Conservation (phyloP, 2,797 vertebrate genomes). For the Neosilurus hyrtlii region DNA sequence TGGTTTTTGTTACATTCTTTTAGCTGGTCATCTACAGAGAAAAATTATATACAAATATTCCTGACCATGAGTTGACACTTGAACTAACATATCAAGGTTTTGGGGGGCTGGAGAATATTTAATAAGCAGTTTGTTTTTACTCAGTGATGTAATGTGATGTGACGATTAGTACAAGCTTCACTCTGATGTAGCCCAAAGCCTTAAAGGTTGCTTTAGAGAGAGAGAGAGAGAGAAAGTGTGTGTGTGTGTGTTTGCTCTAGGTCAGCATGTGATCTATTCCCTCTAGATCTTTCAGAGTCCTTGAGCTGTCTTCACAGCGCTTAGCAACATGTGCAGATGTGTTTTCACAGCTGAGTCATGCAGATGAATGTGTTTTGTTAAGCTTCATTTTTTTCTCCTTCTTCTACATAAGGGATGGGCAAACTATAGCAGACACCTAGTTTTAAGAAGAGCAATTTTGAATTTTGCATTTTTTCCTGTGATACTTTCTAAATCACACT, state of each 20-base stretch:
- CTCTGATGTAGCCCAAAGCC: no score
- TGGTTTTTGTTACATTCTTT: background rate
- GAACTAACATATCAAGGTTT: background rate
- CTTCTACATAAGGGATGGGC: background rate
- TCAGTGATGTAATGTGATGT: background rate
- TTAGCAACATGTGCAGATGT: conserved; percentile 30
- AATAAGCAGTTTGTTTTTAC: background rate
- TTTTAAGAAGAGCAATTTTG: background rate
- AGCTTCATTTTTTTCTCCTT: background rate
- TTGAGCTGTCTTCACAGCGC: conserved; percentile 30
- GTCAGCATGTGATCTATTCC: conserved; percentile 50
- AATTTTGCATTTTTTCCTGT: background rate
- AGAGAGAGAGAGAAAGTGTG: background rate
- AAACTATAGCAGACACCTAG: background rate
- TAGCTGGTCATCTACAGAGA: background rate
- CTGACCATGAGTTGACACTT: background rate
- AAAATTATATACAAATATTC: background rate
- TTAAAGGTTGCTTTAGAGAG: background rate
- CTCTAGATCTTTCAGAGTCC: conserved; percentile 16
- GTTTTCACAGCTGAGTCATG: conserved; percentile 11
- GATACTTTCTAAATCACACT: no score
- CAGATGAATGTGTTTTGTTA: conserved; percentile 14
- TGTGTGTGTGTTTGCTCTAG: conserved; percentile 6
- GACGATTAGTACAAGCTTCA: no score
- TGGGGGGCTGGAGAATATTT: background rate